Percentiles rank a stretch among this genome's conserved stretches.
Conservation (phyloP, 2,113 vertebrate genomes). For the Pangasianodon gigas region DNA sequence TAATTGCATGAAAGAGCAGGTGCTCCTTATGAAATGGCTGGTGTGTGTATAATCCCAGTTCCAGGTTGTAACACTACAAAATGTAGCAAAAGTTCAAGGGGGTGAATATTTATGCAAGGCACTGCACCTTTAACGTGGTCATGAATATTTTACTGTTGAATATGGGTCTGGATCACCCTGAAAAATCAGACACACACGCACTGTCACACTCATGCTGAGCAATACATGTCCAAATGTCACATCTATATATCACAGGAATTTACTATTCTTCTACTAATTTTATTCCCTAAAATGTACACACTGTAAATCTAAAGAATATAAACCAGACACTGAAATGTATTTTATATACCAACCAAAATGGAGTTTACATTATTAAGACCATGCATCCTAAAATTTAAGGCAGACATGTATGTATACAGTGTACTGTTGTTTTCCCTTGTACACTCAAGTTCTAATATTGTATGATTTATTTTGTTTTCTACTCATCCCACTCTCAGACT, state of each 20-base stretch:
- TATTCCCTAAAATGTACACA: not conserved
- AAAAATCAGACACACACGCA: not conserved
- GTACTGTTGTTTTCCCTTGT: not conserved
- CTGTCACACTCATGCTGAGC: not conserved
- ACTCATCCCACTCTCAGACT: not conserved
- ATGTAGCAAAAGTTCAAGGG: not conserved
- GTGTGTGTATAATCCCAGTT: not conserved
- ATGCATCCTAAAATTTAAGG: not conserved
- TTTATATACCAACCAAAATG: not conserved
- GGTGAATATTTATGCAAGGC: not conserved
- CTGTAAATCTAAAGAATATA: not conserved
- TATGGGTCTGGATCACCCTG: not conserved
- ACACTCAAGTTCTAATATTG: not conserved
- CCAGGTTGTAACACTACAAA: not conserved
- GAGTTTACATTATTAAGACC: not conserved
- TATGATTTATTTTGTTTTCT: slow-evolving; percentile 10
- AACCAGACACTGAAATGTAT: not conserved
- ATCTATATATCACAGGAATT: not conserved
- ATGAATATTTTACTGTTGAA: not conserved
- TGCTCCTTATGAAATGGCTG: not conserved
- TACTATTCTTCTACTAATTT: not conserved
- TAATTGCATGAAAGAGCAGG: not conserved
- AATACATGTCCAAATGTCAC: not conserved
- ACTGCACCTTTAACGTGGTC: not conserved
- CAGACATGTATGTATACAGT: not conserved